These are phyloP conservation scores for Venusia cambrica DNA, from an alignment of 2,888 invertebrate genomes.

Conservation along the genomic window DNA sequence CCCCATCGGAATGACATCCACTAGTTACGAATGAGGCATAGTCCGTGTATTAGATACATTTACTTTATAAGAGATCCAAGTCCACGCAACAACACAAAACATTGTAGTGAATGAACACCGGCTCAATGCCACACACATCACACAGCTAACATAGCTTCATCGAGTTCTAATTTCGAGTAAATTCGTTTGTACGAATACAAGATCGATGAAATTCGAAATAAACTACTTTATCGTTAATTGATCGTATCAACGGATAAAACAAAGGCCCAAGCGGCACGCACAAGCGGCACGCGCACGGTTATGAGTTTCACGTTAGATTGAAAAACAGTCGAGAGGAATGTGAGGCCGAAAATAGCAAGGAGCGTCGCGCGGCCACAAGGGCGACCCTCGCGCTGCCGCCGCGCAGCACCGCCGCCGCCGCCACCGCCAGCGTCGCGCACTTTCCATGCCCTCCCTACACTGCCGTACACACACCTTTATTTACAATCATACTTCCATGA, in stretches of 20 bases:
- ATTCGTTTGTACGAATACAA: constrained; percentile 39
- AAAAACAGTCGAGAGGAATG: constrained; percentile 78
- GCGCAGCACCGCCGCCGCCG: constrained; percentile 37
- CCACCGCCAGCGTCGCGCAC: constrained; percentile 27
- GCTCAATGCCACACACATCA: constrained; percentile 36
- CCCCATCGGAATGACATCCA: constrained; percentile 57
- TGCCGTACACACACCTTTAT: constrained; percentile 66
- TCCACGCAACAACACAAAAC: constrained; percentile 50
- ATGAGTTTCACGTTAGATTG: constrained; percentile 77
- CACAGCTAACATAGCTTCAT: constrained; percentile 24
- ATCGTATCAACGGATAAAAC: constrained; percentile 53
- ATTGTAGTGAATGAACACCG: constrained; percentile 42
- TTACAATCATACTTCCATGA: constrained; percentile 66
- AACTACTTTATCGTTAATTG: constrained; percentile 41
- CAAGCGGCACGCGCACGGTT: constrained; percentile 71
- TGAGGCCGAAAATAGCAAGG: constrained; percentile 77
- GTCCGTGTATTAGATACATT: constrained; percentile 51
- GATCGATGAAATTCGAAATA: constrained; percentile 40
- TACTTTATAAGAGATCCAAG: constrained; percentile 43
- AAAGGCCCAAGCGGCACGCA: constrained; percentile 69
- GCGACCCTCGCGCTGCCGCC: constrained; percentile 65
- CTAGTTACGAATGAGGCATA: constrained; percentile 52
- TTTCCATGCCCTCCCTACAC: constrained; percentile 35
- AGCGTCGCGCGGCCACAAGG: constrained; percentile 75
- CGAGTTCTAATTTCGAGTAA: constrained; percentile 32